Conservation (phyloP, 2,113 vertebrate genomes). For the Tylochromis polylepis region DNA sequence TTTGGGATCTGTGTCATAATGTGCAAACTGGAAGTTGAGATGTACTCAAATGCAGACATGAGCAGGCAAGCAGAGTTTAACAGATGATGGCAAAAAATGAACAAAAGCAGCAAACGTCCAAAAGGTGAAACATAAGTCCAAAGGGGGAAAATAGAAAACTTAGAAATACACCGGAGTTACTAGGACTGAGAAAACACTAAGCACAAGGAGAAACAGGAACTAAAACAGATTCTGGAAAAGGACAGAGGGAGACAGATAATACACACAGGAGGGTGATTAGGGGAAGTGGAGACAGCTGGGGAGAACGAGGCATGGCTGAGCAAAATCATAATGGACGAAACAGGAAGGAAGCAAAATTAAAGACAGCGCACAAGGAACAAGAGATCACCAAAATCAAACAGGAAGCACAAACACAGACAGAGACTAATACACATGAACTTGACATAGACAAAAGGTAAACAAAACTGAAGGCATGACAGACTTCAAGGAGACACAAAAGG, state of each 20-base stretch:
- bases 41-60: not conserved
- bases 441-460: not conserved
- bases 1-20: not conserved
- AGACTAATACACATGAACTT: not conserved
- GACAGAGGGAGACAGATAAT: not conserved
- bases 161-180: not conserved
- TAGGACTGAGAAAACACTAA: not conserved
- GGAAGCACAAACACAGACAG: not conserved
- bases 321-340: not conserved
- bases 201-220: not conserved
- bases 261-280: not conserved
- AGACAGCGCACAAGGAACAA: not conserved
- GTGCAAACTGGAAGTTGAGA: not conserved
- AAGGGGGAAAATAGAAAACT: not conserved
- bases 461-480: not conserved
- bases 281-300: not conserved
- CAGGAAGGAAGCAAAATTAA: not conserved
- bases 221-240: not conserved
- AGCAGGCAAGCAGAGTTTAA: not conserved
- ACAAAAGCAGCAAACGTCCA: not conserved
- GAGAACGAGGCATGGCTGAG: not conserved
- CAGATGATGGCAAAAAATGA: not conserved
- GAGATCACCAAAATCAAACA: not conserved
- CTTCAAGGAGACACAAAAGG: not conserved
- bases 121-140: no score